These are phyloP conservation scores for Charaxes varanes DNA, from an alignment of 1,140 invertebrate species.

Conservation along the genomic window DNA sequence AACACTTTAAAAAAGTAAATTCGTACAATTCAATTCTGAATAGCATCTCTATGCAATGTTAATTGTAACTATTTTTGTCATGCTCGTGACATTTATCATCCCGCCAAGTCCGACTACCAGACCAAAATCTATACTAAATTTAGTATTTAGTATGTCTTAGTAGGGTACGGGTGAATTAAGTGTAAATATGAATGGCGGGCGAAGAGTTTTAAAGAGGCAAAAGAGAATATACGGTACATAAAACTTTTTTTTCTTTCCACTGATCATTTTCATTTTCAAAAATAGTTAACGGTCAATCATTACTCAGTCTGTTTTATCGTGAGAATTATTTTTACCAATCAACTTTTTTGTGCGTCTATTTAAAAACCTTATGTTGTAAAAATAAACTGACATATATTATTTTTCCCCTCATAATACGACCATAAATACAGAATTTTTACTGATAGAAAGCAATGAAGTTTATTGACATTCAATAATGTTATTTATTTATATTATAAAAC, in stretches of 20 bases:
- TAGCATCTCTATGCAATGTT: constrained; percentile 8
- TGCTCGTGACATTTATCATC: constrained; percentile 3
- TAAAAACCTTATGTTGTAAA: too few relatives aligned
- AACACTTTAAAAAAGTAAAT: too few relatives aligned
- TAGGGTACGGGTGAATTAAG: constrained; percentile 10
- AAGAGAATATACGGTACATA: constrained; percentile 25
- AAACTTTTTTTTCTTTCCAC: constrained; percentile 1
- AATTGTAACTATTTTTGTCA: constrained; percentile 15
- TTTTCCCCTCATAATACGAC: too few relatives aligned
- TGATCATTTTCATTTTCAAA: not conserved
- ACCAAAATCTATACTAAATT: constrained; percentile 13
- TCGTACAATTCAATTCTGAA: too few relatives aligned
- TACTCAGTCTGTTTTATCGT: not conserved
- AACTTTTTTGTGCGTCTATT: too few relatives aligned
- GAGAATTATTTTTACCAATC: too few relatives aligned
- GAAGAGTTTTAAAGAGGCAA: constrained; percentile 20
- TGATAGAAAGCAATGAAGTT: too few relatives aligned
- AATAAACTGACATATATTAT: too few relatives aligned
- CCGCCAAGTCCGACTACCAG: constrained; percentile 12
- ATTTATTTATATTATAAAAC: too few relatives aligned
- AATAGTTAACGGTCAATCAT: not conserved
- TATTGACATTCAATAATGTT: too few relatives aligned
- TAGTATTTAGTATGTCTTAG: constrained; percentile 12
- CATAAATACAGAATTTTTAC: too few relatives aligned
- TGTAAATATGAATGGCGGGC: constrained; percentile 15